Evolutionary conservation across 2,113 vertebrate genomes (phyloP), one percentile per base, ranked within the genome.

Genomic region (Rhinolophus ferrumequinum): DNA sequence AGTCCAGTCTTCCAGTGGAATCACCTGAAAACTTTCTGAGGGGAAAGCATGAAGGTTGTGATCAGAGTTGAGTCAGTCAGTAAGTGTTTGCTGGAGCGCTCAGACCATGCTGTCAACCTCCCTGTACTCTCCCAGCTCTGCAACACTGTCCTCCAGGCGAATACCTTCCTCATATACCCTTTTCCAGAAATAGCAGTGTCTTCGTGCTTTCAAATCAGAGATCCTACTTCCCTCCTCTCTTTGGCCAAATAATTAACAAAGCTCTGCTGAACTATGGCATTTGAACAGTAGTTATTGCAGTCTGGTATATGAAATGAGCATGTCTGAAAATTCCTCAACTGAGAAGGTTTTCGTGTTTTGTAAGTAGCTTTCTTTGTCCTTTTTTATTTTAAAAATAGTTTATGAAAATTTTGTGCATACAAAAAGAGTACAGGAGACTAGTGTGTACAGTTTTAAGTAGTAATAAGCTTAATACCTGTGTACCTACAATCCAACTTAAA

Each of bases 301-400:
- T 30, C 47, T 89, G 54, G 8, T 50, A 10, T 44, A 35, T 35
- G 8, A 73, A 35, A 58, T 8, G 3, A 66, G 16, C n/a, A n/a
- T 72, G 56, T 41, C 90, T 82, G 52, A 41, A 54, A 54, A 47
- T 50, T 93, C 50, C 22, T 60, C 38, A 66, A 70, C 14, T 85
- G 54, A 41, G 1, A 60, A 86, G 21, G 6, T n/a, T 92, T 97
- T 66, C 28, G 67, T 76, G 72, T 44, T 92, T 85, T 26, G 0
- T 75, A 90, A 83, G 38, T 47, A 67, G 28, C 33, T 93, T 83
- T 84, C 58, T 84, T 80, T 24, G 79, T 83, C 13, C 4, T 66
- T 93, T 93, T 86, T 26, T 44, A 14, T 22, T 77, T 95, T 94
- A 26, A 28, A 82, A 90, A 41, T 81, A 82, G 22, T 76, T 90